These are phyloP conservation scores for Drosophila nikananu DNA, from an alignment of 1,140 invertebrate species.

Conservation along the genomic window DNA sequence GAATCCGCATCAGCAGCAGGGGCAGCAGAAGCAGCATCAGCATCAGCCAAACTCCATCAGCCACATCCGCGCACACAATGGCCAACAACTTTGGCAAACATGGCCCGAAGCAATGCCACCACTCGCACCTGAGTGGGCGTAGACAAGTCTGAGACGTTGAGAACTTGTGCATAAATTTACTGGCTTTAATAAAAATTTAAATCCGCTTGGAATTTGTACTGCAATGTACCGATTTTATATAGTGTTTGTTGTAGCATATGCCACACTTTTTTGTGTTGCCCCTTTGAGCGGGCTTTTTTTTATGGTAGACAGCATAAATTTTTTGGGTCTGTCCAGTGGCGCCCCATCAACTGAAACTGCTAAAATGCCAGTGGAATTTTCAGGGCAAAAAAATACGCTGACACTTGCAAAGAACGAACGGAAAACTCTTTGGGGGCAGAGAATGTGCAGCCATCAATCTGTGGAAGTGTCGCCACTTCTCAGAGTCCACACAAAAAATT, in stretches of 20 bases:
- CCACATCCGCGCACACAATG: constrained; percentile 31
- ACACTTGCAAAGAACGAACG: constrained; percentile 34
- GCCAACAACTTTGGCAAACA: constrained; percentile 56
- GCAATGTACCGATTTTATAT: not conserved
- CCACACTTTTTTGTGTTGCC: constrained; percentile 43
- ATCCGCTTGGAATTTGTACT: constrained; percentile 25
- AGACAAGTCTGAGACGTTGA: constrained; percentile 25
- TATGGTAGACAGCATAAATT: constrained; percentile 62
- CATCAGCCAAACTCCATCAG: constrained; percentile 34
- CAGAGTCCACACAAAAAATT: constrained; percentile 1
- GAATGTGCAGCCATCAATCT: constrained; percentile 67
- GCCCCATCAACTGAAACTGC: constrained; percentile 67
- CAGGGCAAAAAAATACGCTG: constrained; percentile 37
- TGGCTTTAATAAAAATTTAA: constrained; percentile 49
- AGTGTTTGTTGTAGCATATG: constrained; percentile 14
- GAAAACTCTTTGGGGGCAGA: constrained; percentile 11
- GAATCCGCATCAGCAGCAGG: constrained; percentile 8
- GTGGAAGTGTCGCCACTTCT: constrained; percentile 55
- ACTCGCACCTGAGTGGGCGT: constrained; percentile 61
- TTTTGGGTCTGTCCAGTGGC: constrained; percentile 67
- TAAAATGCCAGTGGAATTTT: constrained; percentile 11
- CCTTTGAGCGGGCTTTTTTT: constrained; percentile 35
- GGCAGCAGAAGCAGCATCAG: constrained; percentile 15
- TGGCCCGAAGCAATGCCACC: constrained; percentile 57
- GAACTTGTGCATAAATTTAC: constrained; percentile 64